A percentile compares a stretch with the other conserved stretches of the same genome.
Conservation (phyloP, 2,113 vertebrate genomes). For the Pachypanchax playfairii region DNA sequence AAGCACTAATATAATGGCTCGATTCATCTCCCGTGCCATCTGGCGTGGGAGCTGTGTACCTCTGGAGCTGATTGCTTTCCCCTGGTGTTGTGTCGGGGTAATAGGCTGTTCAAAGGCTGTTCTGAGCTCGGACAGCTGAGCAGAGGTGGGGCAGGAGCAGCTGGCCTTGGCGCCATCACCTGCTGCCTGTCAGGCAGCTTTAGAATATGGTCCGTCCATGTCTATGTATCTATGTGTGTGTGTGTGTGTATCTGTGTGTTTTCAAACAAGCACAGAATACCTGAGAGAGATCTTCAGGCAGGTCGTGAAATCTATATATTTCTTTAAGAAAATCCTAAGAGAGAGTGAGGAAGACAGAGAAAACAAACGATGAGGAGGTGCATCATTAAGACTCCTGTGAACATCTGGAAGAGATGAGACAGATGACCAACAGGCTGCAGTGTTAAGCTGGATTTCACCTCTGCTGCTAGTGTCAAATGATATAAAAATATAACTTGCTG, state of each 20-base stretch:
- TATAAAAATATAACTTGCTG: constrained; percentile 3
- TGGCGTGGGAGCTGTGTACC: constrained; percentile 73
- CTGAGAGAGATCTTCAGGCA: constrained; percentile 48
- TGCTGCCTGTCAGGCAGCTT: constrained; percentile 75
- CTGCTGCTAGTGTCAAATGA: constrained; percentile 22
- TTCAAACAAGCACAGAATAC: constrained; percentile 15
- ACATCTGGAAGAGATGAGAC: constrained; percentile 60
- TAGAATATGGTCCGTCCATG: constrained; percentile 49
- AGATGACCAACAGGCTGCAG: constrained; percentile 51
- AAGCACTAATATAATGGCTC: constrained; percentile 80
- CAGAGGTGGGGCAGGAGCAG: constrained; percentile 79
- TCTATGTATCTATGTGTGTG: constrained; percentile 39
- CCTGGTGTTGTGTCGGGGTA: constrained; percentile 77
- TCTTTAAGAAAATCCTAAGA: constrained; percentile 10
- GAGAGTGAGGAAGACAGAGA: too few relatives aligned
- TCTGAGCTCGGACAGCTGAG: constrained; percentile 79
- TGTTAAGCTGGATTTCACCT: constrained; percentile 41
- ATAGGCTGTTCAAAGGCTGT: constrained; percentile 82
- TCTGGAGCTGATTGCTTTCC: constrained; percentile 81
- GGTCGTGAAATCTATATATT: constrained; percentile 3
- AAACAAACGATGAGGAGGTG: constrained; percentile 17
- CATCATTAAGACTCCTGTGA: constrained; percentile 48
- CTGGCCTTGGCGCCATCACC: constrained; percentile 75
- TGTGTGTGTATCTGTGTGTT: constrained; percentile 5
- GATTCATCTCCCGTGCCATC: constrained; percentile 84